Conservation (phyloP, 2,888 invertebrate species). For the Cryptocheilus praepositus region DNA sequence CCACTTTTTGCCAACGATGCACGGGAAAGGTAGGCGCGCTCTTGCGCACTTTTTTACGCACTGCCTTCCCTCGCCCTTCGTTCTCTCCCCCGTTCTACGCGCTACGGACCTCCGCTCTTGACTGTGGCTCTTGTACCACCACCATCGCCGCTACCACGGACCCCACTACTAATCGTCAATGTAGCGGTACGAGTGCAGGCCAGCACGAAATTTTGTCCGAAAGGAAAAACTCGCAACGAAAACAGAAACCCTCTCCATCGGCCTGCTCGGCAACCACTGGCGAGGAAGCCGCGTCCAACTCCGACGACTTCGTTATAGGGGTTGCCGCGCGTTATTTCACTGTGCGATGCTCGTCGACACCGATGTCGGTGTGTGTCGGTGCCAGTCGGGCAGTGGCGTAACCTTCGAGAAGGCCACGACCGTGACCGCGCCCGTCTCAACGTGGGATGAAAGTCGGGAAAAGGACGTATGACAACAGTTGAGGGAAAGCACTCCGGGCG, state of each 20-base stretch:
- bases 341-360: too few relatives aligned
- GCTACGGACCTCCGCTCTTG: neutral
- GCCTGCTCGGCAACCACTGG: slow-evolving; percentile 55
- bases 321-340: slow-evolving; percentile 19
- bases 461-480: too few relatives aligned
- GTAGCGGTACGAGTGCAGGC: slow-evolving; percentile 31
- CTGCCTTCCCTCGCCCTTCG: slow-evolving; percentile 19
- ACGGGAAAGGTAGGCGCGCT: neutral
- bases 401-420: slow-evolving; percentile 17
- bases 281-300: slow-evolving; percentile 36
- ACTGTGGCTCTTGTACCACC: neutral
- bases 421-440: slow-evolving; percentile 7
- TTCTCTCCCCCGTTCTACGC: neutral
- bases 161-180: neutral
- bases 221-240: slow-evolving; percentile 11
- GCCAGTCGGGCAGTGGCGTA: slow-evolving; percentile 43
- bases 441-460: too few relatives aligned
- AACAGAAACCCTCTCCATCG: slow-evolving; percentile 46
- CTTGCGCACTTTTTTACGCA: slow-evolving; percentile 2
- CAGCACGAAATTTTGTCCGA: slow-evolving; percentile 15
- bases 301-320: slow-evolving; percentile 39
- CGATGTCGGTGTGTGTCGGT: slow-evolving; percentile 20
- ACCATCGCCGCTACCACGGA: neutral
- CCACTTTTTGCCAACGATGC: slow-evolving; percentile 9
- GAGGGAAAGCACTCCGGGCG: too few relatives aligned